Base-by-base conservation (phyloP, 2,888 invertebrate species). In the Sphaeridia pumilis region DNA sequence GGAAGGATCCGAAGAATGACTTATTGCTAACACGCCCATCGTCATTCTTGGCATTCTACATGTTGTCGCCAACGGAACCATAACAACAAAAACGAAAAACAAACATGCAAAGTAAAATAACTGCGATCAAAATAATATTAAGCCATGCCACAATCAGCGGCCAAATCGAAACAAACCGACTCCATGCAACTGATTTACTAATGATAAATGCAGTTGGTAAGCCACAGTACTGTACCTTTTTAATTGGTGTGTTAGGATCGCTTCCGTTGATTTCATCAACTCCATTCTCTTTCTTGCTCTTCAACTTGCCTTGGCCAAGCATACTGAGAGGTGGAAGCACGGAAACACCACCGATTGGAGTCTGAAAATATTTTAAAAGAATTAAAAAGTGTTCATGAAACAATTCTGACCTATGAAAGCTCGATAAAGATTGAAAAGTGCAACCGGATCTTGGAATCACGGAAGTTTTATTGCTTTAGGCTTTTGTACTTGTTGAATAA, bases 281-380 rank as follows among this genome's bases (percentile, higher is more conserved):
- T 46, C 62, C 60, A 31, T 56, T 54, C 43, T 66, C 58, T 51
- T 65, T 65, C 49, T 67, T 65, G 50, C 65, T 61, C 52, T 63
- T 63, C 47, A 65, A 50, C 68, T 75, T 76, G 65, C 75, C 76
- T 59, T 76, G 74, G 54, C 76, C 70, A 54, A 75, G 78, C 45
- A 69, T 67, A 43, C 59, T 65, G 22, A 70, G 59, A 21, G 82
- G 75, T 45, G 87, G 87, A 72, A 87, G 77, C 60, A 87, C 87
- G 58, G 86, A 83, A 55, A 88, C 83, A 7, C 87, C 87, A 44
- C 87, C 87, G 28, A 84, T 75, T 25, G 86, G 86, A 74, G 85
- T 86, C 87, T 87, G 75, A 47, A 25, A 49, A 54, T 44, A 17
- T 27, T n/a, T 12, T 26, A n/a, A 21, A 41, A 41, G n/a, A n/a